Conservation (phyloP, 1,140 invertebrate species). For the Ruditapes philippinarum region DNA sequence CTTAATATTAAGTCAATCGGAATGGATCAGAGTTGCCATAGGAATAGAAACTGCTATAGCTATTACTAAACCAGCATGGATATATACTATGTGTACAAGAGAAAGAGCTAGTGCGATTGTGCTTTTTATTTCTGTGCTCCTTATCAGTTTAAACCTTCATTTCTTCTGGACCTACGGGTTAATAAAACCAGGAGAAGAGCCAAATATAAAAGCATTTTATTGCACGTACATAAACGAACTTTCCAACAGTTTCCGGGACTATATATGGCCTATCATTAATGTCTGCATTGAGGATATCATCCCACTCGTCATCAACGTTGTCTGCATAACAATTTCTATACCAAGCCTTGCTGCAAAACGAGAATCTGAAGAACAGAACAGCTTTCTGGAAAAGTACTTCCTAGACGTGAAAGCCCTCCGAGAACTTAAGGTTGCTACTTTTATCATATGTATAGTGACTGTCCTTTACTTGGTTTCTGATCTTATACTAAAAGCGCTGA, state of each 20-base stretch:
- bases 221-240: slow-evolving; percentile 77
- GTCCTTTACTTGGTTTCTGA: slow-evolving; percentile 38
- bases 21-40: slow-evolving; percentile 85
- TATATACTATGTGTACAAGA: slow-evolving; percentile 81
- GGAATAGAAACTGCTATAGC: slow-evolving; percentile 82
- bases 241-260: slow-evolving; percentile 76
- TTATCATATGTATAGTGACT: slow-evolving; percentile 64
- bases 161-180: slow-evolving; percentile 85
- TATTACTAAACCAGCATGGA: slow-evolving; percentile 77
- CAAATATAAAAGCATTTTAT: slow-evolving; percentile 44
- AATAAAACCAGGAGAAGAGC: slow-evolving; percentile 67
- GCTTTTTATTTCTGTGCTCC: slow-evolving; percentile 81
- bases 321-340: slow-evolving; percentile 61
- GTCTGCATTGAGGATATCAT: slow-evolving; percentile 75
- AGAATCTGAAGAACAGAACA: not conserved
- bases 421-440: slow-evolving; percentile 73
- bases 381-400: slow-evolving; percentile 79
- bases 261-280: slow-evolving; percentile 81
- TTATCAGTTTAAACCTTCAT: slow-evolving; percentile 84
- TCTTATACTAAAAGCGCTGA: not conserved
- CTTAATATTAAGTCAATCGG: slow-evolving; percentile 78
- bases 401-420: slow-evolving; percentile 77
- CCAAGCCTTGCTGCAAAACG: not conserved
- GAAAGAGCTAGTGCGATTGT: slow-evolving; percentile 82
- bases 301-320: slow-evolving; percentile 73